These are phyloP conservation scores for Paralichthys olivaceus DNA, from an alignment of 2,113 vertebrate genomes.

Conservation along the genomic window DNA sequence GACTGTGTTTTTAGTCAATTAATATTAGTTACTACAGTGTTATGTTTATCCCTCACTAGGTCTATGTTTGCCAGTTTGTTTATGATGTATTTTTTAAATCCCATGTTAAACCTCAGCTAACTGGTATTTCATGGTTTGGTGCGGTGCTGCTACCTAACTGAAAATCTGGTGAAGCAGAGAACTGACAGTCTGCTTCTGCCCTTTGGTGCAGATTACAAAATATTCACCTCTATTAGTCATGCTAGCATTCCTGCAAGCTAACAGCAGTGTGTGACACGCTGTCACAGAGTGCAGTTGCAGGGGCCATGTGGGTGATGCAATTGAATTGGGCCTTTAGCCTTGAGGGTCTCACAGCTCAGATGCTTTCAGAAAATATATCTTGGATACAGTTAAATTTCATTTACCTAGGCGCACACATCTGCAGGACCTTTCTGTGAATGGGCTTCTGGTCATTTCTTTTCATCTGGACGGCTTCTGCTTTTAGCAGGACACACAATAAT, in stretches of 20 bases:
- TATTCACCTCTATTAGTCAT: slow-evolving; percentile 35
- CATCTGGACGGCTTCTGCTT: not conserved
- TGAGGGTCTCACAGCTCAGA: slow-evolving; percentile 14
- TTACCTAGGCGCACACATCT: slow-evolving; percentile 23
- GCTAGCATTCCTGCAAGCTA: slow-evolving; percentile 17
- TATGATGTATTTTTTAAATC: not conserved
- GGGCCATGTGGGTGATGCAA: slow-evolving; percentile 31
- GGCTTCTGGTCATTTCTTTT: slow-evolving; percentile 7
- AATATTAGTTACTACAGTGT: not conserved
- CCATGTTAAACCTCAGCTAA: not conserved
- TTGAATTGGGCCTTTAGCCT: slow-evolving; percentile 20
- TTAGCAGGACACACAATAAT: slow-evolving; percentile 4
- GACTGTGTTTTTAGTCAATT: not conserved
- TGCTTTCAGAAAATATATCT: slow-evolving; percentile 41
- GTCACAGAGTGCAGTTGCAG: slow-evolving; percentile 26
- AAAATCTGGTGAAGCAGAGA: not conserved
- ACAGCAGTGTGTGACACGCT: slow-evolving; percentile 13
- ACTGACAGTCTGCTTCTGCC: slow-evolving; percentile 4
- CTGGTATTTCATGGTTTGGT: not conserved
- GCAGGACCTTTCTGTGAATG: slow-evolving; percentile 1
- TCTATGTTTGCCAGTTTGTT: not conserved
- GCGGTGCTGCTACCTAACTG: not conserved
- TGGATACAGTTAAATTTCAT: slow-evolving; percentile 36
- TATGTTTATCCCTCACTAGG: not conserved
- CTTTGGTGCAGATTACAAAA: slow-evolving; percentile 19